Evolutionary conservation across 2,797 vertebrate genomes (phyloP), one percentile per base, ranked within the genome.

Genomic region (Moxostoma hubbsi): DNA sequence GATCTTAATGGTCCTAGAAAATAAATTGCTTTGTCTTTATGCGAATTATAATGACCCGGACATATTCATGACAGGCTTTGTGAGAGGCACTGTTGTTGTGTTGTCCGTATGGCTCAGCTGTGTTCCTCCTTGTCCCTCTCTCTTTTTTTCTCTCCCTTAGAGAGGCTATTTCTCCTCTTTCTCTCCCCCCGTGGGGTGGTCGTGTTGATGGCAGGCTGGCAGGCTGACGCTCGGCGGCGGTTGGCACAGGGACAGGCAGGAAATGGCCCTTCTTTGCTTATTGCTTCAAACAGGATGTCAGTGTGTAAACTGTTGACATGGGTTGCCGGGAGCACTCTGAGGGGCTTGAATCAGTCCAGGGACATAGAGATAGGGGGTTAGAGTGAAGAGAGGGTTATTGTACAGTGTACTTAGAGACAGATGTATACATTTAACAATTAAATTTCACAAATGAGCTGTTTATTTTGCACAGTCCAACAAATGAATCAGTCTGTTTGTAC

Each of bases 201-300:
- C 6, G 75, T 49, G 58, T 69, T 68, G 76, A 81, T 78, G 79
- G 67, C 76, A 80, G 75, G 68, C 51, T 45, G 80, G 46, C 72
- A 75, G 84, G 83, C 73, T 75, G 86, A 82, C 18, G 86, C 83
- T 87, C 83, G 83, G 85, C 77, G 84, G 87, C 69, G 82, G 85
- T 86, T 92, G 91, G 90, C 92, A 91, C 67, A 51, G 66, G 64
- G 85, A 87, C 90, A 89, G 88, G 88, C 86, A 93, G 93, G 93
- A 94, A 94, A 93, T 89, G 63, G 89, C 86, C 88, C 84, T 90
- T 55, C 88, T 92, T 94, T 94, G 92, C 92, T 92, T 94, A 94
- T 93, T 94, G 90, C 92, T 93, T 86, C 90, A 94, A 93, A 94
- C 93, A 94, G 93, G 93, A 95, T 94, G 92, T 91, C 89, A 87